Conservation (phyloP, 2,113 vertebrate genomes). For the Spea multiplicata region DNA sequence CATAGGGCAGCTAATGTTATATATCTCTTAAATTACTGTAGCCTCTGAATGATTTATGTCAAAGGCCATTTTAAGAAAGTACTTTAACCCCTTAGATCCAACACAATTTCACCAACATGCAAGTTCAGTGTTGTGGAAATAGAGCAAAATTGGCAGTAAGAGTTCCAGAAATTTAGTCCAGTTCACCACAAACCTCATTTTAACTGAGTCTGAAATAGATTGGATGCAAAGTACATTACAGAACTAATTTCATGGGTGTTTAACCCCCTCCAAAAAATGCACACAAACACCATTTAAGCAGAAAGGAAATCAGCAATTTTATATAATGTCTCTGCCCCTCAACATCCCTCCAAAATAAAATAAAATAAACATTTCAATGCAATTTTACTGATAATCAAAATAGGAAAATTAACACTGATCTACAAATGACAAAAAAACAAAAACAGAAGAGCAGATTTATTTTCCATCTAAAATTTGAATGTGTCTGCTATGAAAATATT, state of each 20-base stretch:
- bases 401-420: conserved; percentile 62
- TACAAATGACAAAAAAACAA: not conserved
- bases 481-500: not conserved
- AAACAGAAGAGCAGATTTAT: not conserved
- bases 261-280: conserved; percentile 78
- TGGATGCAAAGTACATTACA: conserved; percentile 99
- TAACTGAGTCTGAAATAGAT: conserved; percentile 63
- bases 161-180: conserved; percentile 15
- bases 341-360: conserved; percentile 38
- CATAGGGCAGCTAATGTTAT: not conserved
- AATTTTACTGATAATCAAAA: conserved; percentile 91
- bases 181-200: conserved; percentile 33
- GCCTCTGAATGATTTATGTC: not conserved
- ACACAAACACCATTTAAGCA: conserved; percentile 85
- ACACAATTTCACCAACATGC: not conserved
- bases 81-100: not conserved
- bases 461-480: not conserved
- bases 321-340: conserved; percentile 72
- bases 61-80: not conserved
- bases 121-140: not conserved
- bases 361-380: conserved; percentile 93
- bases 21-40: too few relatives aligned
- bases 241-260: conserved; percentile 99
- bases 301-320: conserved; percentile 90
- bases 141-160: not conserved